These are phyloP conservation scores for Ibidorhyncha struthersii DNA, from an alignment of 2,113 vertebrate species.

Conservation along the genomic window DNA sequence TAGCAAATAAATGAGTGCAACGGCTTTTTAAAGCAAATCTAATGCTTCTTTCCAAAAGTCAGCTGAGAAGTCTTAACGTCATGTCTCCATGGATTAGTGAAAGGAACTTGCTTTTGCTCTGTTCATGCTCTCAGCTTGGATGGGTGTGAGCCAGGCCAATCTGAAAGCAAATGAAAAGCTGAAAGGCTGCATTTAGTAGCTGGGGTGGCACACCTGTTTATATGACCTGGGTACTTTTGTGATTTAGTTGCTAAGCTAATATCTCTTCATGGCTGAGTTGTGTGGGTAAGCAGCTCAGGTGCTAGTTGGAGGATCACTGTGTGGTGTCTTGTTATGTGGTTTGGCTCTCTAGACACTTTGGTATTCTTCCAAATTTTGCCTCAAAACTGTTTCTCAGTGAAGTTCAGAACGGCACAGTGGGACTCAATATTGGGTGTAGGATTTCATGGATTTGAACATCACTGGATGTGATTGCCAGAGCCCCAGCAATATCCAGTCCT, in stretches of 20 bases:
- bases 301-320: accelerated
- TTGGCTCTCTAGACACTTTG: background rate
- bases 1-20: background rate
- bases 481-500: background rate
- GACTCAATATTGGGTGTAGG: background rate
- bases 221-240: background rate
- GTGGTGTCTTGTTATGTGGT: background rate
- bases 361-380: background rate
- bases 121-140: background rate
- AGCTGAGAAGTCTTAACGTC: background rate
- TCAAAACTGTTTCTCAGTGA: background rate
- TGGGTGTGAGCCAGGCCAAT: background rate
- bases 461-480: background rate
- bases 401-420: background rate
- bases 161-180: background rate
- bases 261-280: background rate
- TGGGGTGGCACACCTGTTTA: background rate
- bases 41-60: background rate
- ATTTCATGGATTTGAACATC: background rate
- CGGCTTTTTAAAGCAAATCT: background rate
- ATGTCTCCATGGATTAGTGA: background rate
- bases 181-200: background rate
- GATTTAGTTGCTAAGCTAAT: background rate
- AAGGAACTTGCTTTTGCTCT: background rate
- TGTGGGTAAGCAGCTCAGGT: background rate